Evolutionary conservation across 2,113 vertebrate genomes (phyloP), one percentile per base, ranked within the genome.

Genomic region (Syngnathus scovelli): DNA sequence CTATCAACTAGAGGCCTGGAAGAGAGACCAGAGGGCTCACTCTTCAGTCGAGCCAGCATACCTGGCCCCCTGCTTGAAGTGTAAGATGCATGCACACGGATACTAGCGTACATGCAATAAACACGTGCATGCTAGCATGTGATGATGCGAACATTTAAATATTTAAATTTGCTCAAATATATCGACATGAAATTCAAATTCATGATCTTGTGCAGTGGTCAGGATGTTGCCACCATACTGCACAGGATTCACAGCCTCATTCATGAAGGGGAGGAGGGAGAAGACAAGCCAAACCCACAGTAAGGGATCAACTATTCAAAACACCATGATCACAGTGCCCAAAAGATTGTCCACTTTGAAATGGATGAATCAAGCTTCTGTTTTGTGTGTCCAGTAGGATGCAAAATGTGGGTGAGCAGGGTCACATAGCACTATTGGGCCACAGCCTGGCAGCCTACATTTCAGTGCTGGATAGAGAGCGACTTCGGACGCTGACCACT

Each of bases 371-470:
- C 5, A 49, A 1, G 5, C 18, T 60, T 23, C 18, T 66, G 62
- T 73, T 44, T 64, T 39, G 1, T 72, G 58, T 81, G 23, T 80
- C 61, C 71, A 88, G 85, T 76, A 95, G 95, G 72, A 91, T 93
- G 78, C 95, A 94, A 76, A 93, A 92, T 18, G 92, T 98, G 55
- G 94, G 94, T 52, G 94, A 98, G 36, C 94, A 96, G 77, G 95
- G 94, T 79, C 95, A 98, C 86, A 95, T 98, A 92, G 94, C 96
- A 36, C 83, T 99, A 23, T 75, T 99, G 83, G 97, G 96, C 46
- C 96, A 98, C 66, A 98, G 96, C 82, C 88, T 99, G 85, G 95
- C 95, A 4, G 97, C 97, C 36, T 98, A 95, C 81, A 95, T 98
- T 83, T 98, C 96, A 0, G 92, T 96, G 59, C 70, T 98, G 89